Conservation (phyloP, 2,113 vertebrate species). For the rabbit (Oryctolagus cuniculus) region mOryCun1.1 NC_091439.1:39334001-39334500, state of each 20-base stretch:
- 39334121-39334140: background rate
- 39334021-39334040: background rate
- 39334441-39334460: background rate
- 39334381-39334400: background rate
- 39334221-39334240: background rate
- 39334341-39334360: background rate
- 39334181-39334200: too few relatives aligned
- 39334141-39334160: background rate
- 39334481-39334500: background rate
- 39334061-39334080: background rate
- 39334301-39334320: fast-evolving
- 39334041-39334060: background rate
- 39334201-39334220: background rate
- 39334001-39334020: too few relatives aligned
- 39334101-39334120: background rate
- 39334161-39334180: background rate
- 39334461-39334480: background rate
- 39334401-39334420: background rate
- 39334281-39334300: background rate
- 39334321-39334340: background rate
- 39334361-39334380: background rate
- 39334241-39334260: too few relatives aligned
- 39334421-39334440: background rate
- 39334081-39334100: background rate
- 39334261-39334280: background rate